Conservation (phyloP, 2,113 vertebrate species). For the Lampris megalopsis region DNA sequence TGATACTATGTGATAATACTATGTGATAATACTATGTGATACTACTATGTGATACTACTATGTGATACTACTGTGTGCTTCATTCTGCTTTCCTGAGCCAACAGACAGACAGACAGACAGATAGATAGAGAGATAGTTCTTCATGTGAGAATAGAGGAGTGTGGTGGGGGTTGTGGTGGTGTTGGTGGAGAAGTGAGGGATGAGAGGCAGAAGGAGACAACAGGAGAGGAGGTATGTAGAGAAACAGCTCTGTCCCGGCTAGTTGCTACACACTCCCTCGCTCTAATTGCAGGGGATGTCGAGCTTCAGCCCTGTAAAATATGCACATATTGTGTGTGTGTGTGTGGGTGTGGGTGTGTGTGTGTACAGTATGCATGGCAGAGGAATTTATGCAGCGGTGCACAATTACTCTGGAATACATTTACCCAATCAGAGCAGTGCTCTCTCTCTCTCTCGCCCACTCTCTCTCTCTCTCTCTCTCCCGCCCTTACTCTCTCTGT, state of each 20-base stretch:
- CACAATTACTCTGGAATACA: constrained; percentile 68
- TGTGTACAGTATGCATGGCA: constrained; percentile 6
- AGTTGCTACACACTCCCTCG: neutral
- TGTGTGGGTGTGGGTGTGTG: constrained; percentile 27
- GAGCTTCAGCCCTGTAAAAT: constrained; percentile 45
- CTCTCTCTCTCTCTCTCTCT: neutral
- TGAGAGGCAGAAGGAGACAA: too few species aligned
- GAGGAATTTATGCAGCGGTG: constrained; percentile 57
- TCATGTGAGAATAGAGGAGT: too few species aligned
- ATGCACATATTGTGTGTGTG: constrained; percentile 60
- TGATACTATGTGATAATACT: too few species aligned
- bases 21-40: too few species aligned
- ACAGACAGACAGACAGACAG: too few species aligned
- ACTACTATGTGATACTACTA: too few species aligned
- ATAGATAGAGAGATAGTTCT: too few species aligned
- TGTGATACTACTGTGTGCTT: too few species aligned
- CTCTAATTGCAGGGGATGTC: constrained; percentile 42
- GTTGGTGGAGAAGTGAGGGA: too few species aligned
- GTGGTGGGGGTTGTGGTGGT: too few species aligned
- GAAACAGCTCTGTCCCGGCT: neutral
- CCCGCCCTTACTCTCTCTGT: constrained; percentile 14
- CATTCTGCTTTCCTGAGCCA: too few species aligned
- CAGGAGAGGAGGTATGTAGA: neutral
- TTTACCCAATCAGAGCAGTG: constrained; percentile 39
- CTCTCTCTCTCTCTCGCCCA: neutral